Evolutionary conservation across 2,113 vertebrate genomes (phyloP).

Genomic region (Passer montanus): DNA sequence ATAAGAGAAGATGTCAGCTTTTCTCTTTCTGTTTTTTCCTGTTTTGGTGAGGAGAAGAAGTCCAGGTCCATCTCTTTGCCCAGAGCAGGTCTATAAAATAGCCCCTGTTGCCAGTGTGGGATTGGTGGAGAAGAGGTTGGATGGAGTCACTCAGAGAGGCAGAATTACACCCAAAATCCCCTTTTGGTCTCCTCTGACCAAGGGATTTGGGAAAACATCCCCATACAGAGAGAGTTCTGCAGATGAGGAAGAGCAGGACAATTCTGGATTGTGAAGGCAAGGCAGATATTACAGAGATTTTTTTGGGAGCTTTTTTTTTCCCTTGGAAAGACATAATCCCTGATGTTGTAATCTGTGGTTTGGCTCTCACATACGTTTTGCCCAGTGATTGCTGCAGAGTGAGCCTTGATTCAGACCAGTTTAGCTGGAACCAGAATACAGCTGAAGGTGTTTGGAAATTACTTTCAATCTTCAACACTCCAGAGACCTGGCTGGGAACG

Average conservation of each 20-base stretch:
- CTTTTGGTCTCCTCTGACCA: background rate
- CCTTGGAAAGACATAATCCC: slow-evolving; percentile 12
- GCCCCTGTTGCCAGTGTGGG: background rate
- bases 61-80: background rate
- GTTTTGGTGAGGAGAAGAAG: background rate
- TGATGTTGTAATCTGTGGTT: slow-evolving; percentile 23
- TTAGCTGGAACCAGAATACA: slow-evolving; percentile 10
- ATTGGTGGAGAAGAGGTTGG: background rate
- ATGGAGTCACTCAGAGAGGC: background rate
- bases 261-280: background rate
- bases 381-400: background rate
- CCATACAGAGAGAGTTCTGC: background rate
- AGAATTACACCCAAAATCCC: background rate
- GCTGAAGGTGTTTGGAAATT: slow-evolving; percentile 45
- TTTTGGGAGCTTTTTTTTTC: background rate
- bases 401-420: background rate
- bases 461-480: slow-evolving; percentile 35
- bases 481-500: slow-evolving; percentile 46
- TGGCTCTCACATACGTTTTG: background rate
- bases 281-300: background rate
- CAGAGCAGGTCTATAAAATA: background rate
- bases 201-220: background rate
- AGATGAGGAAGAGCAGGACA: background rate
- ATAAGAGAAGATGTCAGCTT: background rate
- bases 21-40: background rate